These are phyloP conservation scores for Belonocnema kinseyi DNA, from an alignment of 1,140 invertebrate species.

Conservation along the genomic window DNA sequence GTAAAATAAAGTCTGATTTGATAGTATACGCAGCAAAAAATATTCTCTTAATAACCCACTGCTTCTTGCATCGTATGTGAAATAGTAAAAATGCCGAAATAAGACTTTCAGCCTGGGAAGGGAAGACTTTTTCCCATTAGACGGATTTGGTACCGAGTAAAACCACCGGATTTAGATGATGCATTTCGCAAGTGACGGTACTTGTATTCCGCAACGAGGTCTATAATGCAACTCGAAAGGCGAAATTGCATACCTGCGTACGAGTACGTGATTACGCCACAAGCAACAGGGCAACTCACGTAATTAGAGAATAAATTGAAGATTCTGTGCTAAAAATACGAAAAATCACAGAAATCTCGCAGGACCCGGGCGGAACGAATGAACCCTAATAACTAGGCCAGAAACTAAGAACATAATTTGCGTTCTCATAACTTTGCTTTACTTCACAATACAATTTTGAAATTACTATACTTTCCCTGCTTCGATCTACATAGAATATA, in stretches of 20 bases:
- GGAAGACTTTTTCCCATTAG: slow-evolving; percentile 29
- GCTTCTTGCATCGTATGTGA: not conserved
- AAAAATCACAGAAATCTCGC: not conserved
- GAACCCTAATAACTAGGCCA: not conserved
- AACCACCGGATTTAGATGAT: slow-evolving; percentile 25
- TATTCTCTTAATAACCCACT: not conserved
- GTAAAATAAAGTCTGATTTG: not conserved
- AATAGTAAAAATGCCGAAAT: slow-evolving; percentile 17
- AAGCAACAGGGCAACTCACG: not conserved
- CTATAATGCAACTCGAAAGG: slow-evolving; percentile 20
- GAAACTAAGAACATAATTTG: no score
- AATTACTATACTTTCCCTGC: no score
- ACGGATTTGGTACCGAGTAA: slow-evolving; percentile 21
- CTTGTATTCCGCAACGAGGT: slow-evolving; percentile 25
- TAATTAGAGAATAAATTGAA: slow-evolving; percentile 8
- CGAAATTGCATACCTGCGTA: slow-evolving; percentile 16
- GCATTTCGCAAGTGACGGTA: slow-evolving; percentile 17
- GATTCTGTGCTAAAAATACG: not conserved
- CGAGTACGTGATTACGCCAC: slow-evolving; percentile 4
- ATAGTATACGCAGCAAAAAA: not conserved
- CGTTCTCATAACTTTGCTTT: no score
- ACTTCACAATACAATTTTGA: no score
- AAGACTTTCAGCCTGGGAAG: slow-evolving; percentile 9
- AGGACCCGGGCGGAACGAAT: not conserved
- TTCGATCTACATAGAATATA: no score